These are phyloP conservation scores for Hylaea fasciaria DNA, from an alignment of 2,888 invertebrate genomes.

Conservation along the genomic window DNA sequence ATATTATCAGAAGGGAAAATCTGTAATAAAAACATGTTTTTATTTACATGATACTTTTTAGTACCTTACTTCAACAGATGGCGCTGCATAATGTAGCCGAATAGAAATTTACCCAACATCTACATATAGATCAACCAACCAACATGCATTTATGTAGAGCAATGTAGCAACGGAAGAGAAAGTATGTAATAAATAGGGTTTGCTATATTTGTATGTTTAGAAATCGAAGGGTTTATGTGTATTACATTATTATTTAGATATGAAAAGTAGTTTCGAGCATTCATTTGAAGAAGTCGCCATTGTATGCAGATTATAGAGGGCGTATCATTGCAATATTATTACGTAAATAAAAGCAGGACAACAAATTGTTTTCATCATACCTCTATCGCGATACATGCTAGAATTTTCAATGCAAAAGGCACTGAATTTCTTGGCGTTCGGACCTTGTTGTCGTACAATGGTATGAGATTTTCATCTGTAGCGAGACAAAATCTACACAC, in stretches of 20 bases:
- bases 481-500: conserved; percentile 91
- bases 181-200: too few relatives aligned
- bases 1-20: conserved; percentile 88
- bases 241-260: too few relatives aligned
- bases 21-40: conserved; percentile 58
- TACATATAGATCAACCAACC: too few relatives aligned
- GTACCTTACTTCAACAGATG: conserved; percentile 41
- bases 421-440: conserved; percentile 85
- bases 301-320: not conserved
- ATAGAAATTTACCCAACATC: too few relatives aligned
- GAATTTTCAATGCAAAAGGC: conserved; percentile 89
- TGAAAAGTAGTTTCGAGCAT: not conserved
- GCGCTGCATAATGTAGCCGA: conserved; percentile 32
- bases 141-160: not conserved
- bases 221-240: too few relatives aligned
- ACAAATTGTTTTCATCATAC: conserved; percentile 74
- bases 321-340: not conserved
- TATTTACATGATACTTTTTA: not conserved
- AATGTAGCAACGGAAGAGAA: too few relatives aligned
- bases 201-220: too few relatives aligned
- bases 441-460: conserved; percentile 85
- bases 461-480: conserved; percentile 86
- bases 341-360: not conserved
- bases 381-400: conserved; percentile 91
- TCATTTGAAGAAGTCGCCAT: conserved; percentile 1